Evolutionary conservation across 2,113 vertebrate species (phyloP), one percentile per base, ranked within the genome.

Genomic region (Dissostichus mawsoni): DNA sequence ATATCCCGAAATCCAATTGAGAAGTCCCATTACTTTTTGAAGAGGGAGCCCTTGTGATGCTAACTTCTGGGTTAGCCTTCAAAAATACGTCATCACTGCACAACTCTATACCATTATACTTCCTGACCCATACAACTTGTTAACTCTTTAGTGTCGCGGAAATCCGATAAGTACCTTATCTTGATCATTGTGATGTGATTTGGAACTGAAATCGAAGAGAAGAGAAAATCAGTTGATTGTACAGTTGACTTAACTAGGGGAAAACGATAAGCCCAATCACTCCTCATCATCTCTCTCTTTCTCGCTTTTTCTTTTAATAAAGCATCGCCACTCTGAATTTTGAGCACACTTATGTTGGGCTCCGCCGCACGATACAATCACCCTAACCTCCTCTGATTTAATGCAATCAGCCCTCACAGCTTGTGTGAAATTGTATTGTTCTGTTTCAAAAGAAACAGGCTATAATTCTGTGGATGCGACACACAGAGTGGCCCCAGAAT

Each of bases 361-460:
- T 83, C 59, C n/a, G 5, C 76, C 62, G 81, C 68, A 61, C 58
- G 80, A 77, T 61, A 52, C 69, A 71, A 73, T 82, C 82, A 72
- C 56, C 68, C 82, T 78, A 80, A 90, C 79, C 85, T 89, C 66
- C 53, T 73, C 74, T 78, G 74, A 88, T 87, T 90, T 87, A 86
- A 80, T 69, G 78, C 69, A 87, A 90, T 90, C 89, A 90, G 83
- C 65, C 69, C 78, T 88, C 87, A 65, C 83, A 89, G 82, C 81
- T 86, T 84, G 89, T 83, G 76, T 82, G 71, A 90, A 88, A 90
- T 88, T 72, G 70, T 71, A 76, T 82, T 89, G 85, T 84, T 83
- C 69, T 44, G 51, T 88, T 83, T 74, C 58, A 89, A 80, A 85
- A 72, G 58, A 86, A 85, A 82, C 47, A 58, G 70, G 25, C 16